Evolutionary conservation across 2,113 vertebrate species (phyloP), one percentile per base, ranked within the genome.

Genomic region (Nycticorax nycticorax): DNA sequence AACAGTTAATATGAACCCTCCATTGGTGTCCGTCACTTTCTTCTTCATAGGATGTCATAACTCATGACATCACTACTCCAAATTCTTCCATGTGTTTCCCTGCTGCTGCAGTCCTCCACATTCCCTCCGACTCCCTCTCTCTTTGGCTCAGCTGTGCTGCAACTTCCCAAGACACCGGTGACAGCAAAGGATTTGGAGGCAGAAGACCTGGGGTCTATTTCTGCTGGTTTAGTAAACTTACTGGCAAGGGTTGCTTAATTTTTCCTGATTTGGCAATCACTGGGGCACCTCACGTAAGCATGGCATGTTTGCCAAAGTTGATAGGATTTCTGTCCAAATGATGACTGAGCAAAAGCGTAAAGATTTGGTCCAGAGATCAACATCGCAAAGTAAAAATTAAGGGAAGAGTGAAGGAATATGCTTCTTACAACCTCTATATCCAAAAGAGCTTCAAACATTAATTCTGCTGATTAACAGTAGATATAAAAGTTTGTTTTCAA

Each of bases 341-440:
- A 62, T 66, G 59, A 41, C 33, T 39, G 22, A 77, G 41, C 53
- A 56, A 52, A 82, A 52, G 0, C 2, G 1, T 39, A 16, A 71
- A 26, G 27, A 30, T 48, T 53, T 69, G 27, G 41, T 73, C 19
- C 9, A 0, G 5, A 45, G 19, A 18, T 56, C 30, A 22, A 7
- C 33, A 12, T 21, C 0, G 0, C 17, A 23, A 52, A n/a, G n/a
- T 14, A 27, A 74, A 55, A 68, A 60, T 0, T 1, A 18, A 63
- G 26, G n/a, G 30, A 56, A 59, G 24, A 79, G 9, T 52, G 43
- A 15, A 60, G 10, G 9, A 84, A n/a, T 43, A 20, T 27, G 8
- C 14, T 81, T 24, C 35, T 85, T 85, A 14, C 2, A 67, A 27
- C 8, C 26, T 35, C n/a, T 23, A 8, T 74, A 24, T 28, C 35